These are phyloP conservation scores for Balaenoptera acutorostrata DNA, from an alignment of 2,113 vertebrate species.

Conservation along the genomic window DNA sequence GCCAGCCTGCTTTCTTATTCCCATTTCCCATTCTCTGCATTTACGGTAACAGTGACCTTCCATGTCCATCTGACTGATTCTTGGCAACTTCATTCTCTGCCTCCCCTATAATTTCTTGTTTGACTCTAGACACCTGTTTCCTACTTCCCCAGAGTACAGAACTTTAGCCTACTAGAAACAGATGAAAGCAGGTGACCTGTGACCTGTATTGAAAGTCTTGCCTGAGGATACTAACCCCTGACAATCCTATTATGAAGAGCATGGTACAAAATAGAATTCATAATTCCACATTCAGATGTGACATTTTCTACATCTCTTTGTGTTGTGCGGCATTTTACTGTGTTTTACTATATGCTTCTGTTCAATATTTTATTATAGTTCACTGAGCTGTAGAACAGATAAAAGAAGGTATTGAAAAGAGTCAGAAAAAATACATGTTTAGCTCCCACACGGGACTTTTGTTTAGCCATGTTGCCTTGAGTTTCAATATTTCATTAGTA, in stretches of 20 bases:
- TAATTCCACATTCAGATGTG: not conserved
- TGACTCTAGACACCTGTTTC: not conserved
- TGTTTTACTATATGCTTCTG: not conserved
- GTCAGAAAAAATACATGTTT: not conserved
- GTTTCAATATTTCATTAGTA: not conserved
- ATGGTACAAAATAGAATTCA: too few species aligned
- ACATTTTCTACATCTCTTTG: not conserved
- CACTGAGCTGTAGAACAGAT: not conserved
- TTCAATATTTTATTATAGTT: not conserved
- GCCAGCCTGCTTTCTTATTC: not conserved
- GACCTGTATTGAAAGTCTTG: not conserved
- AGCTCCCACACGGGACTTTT: not conserved
- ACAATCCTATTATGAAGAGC: not conserved
- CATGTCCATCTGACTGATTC: not conserved
- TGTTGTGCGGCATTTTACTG: not conserved
- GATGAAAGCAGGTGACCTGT: not conserved
- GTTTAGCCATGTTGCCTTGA: not conserved
- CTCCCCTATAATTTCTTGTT: not conserved
- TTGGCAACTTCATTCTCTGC: not conserved
- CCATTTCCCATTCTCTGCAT: not conserved
- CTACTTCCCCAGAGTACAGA: not conserved
- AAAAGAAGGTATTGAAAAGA: not conserved
- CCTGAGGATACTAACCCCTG: not conserved
- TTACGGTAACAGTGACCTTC: not conserved
- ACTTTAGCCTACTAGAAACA: not conserved